phyloP scores from a whole-genome alignment of 2,888 invertebrate species.

The Asteroscopus sphinx region DNA sequence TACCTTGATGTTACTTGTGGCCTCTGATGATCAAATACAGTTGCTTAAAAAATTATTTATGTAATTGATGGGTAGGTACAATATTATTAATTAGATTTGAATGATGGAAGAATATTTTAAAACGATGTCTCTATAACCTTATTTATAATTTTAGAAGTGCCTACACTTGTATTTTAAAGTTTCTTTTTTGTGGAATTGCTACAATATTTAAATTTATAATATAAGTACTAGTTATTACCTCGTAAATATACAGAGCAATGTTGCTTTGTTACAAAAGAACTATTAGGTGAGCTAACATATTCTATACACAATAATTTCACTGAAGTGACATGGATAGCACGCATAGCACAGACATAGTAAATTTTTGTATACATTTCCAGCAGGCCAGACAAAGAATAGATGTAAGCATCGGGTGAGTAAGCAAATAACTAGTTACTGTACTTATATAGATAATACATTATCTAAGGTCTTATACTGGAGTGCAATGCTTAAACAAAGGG shows the following conservation, averaged over 20 bases:
- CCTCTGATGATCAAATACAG: conserved; percentile 41
- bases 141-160: neutral
- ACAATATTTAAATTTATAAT: no score
- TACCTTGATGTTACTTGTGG: conserved; percentile 49
- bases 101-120: conserved; percentile 7
- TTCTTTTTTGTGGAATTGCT: no score
- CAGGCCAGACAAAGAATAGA: conserved; percentile 74
- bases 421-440: conserved; percentile 73
- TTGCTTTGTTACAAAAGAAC: no score
- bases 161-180: conserved; percentile 11
- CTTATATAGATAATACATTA: conserved; percentile 79
- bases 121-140: conserved; percentile 2
- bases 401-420: conserved; percentile 69
- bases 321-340: no score
- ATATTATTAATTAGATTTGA: conserved; percentile 4
- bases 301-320: no score
- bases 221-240: no score
- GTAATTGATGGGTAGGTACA: conserved; percentile 27
- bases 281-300: no score
- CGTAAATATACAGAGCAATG: no score
- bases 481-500: conserved; percentile 84
- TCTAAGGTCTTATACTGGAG: conserved; percentile 80
- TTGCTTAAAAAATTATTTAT: conserved; percentile 31
- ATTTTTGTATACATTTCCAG: conserved; percentile 20
- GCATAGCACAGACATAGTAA: no score